phyloP scores from a whole-genome alignment of 2,888 invertebrate species.

The Clepsis dumicolana region DNA sequence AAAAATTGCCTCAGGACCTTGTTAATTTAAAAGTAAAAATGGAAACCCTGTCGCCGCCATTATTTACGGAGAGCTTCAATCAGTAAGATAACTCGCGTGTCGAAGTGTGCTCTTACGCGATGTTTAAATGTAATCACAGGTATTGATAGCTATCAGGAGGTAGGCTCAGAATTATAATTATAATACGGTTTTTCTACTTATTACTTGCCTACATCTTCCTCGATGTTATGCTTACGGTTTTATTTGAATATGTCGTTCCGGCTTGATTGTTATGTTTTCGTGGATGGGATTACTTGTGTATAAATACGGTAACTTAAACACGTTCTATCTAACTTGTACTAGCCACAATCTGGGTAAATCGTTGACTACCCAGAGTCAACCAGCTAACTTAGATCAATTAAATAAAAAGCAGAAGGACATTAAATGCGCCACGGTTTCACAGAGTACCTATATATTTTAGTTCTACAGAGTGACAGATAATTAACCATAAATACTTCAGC shows the following conservation, averaged over 20 bases:
- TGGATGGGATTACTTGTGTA: background rate
- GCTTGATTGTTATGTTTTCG: background rate
- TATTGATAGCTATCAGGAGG: conserved; percentile 22
- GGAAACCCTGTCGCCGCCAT: conserved; percentile 12
- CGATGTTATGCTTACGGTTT: background rate
- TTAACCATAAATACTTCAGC: too few relatives aligned
- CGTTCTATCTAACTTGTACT: too few relatives aligned
- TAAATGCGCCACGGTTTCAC: too few relatives aligned
- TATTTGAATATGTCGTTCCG: background rate
- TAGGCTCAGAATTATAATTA: background rate
- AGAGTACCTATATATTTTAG: too few relatives aligned
- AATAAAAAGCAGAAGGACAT: too few relatives aligned
- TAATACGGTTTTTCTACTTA: background rate
- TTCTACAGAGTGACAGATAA: too few relatives aligned
- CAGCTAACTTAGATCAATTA: too few relatives aligned
- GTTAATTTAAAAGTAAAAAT: background rate
- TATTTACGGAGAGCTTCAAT: conserved; percentile 27
- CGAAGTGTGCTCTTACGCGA: conserved; percentile 42
- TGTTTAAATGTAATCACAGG: conserved; percentile 38
- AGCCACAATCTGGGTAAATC: too few relatives aligned
- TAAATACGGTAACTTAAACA: too few relatives aligned
- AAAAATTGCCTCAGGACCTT: too few relatives aligned
- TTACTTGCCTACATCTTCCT: background rate
- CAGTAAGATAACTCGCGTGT: conserved; percentile 35
- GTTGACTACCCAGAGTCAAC: too few relatives aligned